Conservation (phyloP, 2,113 vertebrate species). For the Aviceda subcristata region DNA sequence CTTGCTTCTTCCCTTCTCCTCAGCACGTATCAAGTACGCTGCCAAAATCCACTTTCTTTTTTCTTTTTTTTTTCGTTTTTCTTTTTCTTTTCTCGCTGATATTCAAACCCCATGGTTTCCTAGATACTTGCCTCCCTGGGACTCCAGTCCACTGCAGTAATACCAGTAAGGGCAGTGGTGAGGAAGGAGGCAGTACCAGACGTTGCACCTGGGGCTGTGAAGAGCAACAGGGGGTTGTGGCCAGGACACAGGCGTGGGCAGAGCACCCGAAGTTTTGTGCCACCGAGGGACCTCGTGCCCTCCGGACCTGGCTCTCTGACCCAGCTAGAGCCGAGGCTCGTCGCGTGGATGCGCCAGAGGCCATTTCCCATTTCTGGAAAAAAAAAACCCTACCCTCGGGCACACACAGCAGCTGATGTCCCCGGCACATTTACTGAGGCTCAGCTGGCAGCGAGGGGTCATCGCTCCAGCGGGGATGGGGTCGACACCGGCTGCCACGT, state of each 20-base stretch:
- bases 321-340: not conserved
- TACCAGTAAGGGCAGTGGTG: not conserved
- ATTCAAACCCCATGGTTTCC: not conserved
- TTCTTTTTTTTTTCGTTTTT: no score
- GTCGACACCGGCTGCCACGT: fast-evolving
- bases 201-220: not conserved
- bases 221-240: not conserved
- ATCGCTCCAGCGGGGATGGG: fast-evolving
- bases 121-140: not conserved
- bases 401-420: fast-evolving
- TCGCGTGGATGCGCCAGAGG: not conserved
- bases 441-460: not conserved
- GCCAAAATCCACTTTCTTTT: not conserved
- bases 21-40: fast-evolving
- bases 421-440: not conserved
- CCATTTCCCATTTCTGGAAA: not conserved
- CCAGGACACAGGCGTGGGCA: fast-evolving
- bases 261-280: not conserved
- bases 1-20: not conserved
- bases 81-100: fast-evolving
- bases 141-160: not conserved
- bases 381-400: not conserved
- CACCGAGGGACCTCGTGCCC: not conserved
- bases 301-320: not conserved
- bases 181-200: not conserved